These are phyloP conservation scores for Phalangium opilio DNA, from an alignment of 2,888 invertebrate genomes.

Conservation along the genomic window DNA sequence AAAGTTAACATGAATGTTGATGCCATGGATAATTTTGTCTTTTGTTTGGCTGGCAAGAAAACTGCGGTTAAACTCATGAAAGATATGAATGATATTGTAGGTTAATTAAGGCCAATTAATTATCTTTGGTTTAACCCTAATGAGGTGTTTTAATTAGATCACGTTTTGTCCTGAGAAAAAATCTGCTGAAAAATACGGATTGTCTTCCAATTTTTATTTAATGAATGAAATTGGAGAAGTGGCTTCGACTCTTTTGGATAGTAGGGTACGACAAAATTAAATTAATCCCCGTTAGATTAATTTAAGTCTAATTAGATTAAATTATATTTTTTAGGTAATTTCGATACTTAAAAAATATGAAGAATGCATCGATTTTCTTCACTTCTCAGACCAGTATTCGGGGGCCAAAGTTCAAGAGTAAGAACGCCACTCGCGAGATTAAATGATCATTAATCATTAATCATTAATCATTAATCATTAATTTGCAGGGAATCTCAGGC, in stretches of 20 bases:
- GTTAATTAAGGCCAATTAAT: constrained; percentile 23
- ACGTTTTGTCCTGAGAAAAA: constrained; percentile 71
- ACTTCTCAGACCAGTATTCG: constrained; percentile 90
- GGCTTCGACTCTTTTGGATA: constrained; percentile 64
- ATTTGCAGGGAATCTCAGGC: constrained; percentile 40
- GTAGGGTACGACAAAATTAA: constrained; percentile 35
- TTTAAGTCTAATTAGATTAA: background rate
- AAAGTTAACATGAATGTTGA: constrained; percentile 73
- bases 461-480: too few relatives aligned
- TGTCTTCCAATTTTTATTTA: constrained; percentile 55
- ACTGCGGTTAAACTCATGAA: constrained; percentile 65
- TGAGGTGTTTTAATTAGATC: background rate
- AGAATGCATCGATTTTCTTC: constrained; percentile 78
- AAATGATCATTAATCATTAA: too few relatives aligned
- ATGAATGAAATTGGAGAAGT: constrained; percentile 86
- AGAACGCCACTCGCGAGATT: constrained; percentile 34
- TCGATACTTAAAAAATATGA: constrained; percentile 46
- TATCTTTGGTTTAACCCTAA: background rate
- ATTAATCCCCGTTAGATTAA: background rate
- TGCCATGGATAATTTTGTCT: constrained; percentile 84
- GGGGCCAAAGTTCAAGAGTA: constrained; percentile 79
- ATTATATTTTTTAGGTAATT: constrained; percentile 10
- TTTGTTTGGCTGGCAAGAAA: constrained; percentile 80
- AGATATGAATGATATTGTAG: constrained; percentile 82
- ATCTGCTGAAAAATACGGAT: constrained; percentile 59